Percentiles rank a stretch among this genome's conserved stretches.
These are phyloP conservation scores for Heliconius aoede DNA, from an alignment of 2,888 invertebrate genomes.

Conservation along the genomic window DNA sequence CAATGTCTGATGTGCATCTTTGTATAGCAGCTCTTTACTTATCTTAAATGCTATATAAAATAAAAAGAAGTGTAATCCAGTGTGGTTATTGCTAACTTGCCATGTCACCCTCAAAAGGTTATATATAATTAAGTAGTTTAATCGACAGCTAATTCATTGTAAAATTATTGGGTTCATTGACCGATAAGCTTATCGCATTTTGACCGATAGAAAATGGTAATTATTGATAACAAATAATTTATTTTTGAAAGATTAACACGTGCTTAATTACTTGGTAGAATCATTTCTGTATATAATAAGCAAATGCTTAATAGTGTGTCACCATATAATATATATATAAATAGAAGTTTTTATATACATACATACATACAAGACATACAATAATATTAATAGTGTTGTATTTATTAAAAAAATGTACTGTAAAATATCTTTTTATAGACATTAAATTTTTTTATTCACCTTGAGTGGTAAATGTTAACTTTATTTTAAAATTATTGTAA, in stretches of 20 bases:
- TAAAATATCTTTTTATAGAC: constrained; percentile 24
- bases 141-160: not conserved
- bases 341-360: not conserved
- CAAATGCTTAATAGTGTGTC: not conserved
- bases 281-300: not conserved
- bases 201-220: constrained; percentile 39
- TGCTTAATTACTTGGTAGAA: not conserved
- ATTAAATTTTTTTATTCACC: constrained; percentile 28
- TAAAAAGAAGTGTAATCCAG: constrained; percentile 25
- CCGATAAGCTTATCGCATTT: constrained; percentile 45
- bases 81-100: constrained; percentile 27
- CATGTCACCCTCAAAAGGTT: constrained; percentile 24
- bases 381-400: too few relatives aligned
- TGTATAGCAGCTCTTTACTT: constrained; percentile 28
- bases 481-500: constrained; percentile 41
- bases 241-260: not conserved
- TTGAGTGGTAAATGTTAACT: constrained; percentile 34
- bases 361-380: too few relatives aligned
- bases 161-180: constrained; percentile 42
- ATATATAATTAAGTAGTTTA: constrained; percentile 35
- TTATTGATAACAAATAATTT: constrained; percentile 43
- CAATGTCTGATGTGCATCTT: constrained; percentile 31
- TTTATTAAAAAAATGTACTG: constrained; percentile 14
- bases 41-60: constrained; percentile 35
- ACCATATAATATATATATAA: too few relatives aligned